Evolutionary conservation across 53 echinoderm and acorn worm species (phyloP).

Genomic region (Holothuria scabra): DNA sequence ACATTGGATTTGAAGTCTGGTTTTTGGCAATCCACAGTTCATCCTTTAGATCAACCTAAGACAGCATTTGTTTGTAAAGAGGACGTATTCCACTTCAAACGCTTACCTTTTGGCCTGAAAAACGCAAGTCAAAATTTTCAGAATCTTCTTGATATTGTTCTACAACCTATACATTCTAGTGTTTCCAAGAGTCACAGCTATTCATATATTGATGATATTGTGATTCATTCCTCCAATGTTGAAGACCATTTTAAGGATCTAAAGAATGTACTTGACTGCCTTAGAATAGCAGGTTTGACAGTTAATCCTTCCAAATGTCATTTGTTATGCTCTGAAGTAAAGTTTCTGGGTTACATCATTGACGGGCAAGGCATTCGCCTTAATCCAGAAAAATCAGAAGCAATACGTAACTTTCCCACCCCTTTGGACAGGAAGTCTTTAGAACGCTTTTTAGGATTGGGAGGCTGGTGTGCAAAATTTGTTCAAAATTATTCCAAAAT

Average conservation of each 20-base stretch:
- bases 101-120: slow-evolving; percentile 42
- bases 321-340: background rate
- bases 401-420: background rate
- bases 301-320: too few species aligned
- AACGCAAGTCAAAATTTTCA: too few species aligned
- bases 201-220: slow-evolving; percentile 29
- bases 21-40: slow-evolving; percentile 39
- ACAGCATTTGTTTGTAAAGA: too few species aligned
- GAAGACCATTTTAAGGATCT: slow-evolving; percentile 25
- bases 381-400: slow-evolving; percentile 20
- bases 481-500: too few species aligned
- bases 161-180: too few species aligned
- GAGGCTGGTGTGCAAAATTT: too few species aligned
- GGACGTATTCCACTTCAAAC: slow-evolving; percentile 16
- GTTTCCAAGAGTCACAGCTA: too few species aligned
- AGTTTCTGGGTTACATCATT: slow-evolving; percentile 50
- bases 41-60: slow-evolving; percentile 16
- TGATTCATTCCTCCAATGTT: background rate
- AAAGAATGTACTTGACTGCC: slow-evolving; percentile 21
- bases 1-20: slow-evolving; percentile 54
- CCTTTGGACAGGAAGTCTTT: too few species aligned
- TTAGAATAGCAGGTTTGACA: too few species aligned
- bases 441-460: too few species aligned
- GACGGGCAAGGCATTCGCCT: background rate
- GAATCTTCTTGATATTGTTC: too few species aligned